Percentiles rank a stretch among this genome's conserved stretches.
phyloP scores from a whole-genome alignment of 2,888 invertebrate genomes.

The Emesis russula region DNA sequence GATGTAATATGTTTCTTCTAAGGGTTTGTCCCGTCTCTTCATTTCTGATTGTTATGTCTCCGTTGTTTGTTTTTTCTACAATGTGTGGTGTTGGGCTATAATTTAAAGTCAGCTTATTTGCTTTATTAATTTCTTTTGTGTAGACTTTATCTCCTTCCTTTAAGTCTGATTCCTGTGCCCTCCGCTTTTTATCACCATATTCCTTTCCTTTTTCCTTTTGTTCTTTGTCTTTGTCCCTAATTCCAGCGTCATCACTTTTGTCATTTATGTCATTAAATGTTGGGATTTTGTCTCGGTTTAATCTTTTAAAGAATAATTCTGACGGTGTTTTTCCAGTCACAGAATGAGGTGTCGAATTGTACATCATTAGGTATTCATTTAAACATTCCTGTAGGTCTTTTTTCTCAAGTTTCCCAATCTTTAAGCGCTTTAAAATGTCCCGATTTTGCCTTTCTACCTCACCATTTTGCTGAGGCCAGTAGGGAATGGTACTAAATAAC shows the following conservation, averaged over 20 bases:
- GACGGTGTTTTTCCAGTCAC: no score
- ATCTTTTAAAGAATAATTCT: no score
- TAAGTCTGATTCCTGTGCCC: not conserved
- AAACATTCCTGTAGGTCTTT: no score
- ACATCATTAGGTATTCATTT: no score
- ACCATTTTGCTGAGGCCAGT: no score
- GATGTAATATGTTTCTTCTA: slow-evolving; percentile 46
- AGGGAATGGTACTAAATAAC: no score
- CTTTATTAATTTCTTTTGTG: not conserved
- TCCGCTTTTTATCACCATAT: not conserved
- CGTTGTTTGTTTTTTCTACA: slow-evolving; percentile 13
- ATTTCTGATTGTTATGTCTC: slow-evolving; percentile 44
- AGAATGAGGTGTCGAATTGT: no score
- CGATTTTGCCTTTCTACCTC: no score
- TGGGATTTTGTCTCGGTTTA: slow-evolving; percentile 65
- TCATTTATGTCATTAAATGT: not conserved
- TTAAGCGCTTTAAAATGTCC: no score
- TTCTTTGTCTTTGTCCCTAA: slow-evolving; percentile 27
- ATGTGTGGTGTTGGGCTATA: slow-evolving; percentile 19
- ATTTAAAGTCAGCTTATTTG: not conserved
- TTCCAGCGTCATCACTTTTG: not conserved
- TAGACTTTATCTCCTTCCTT: slow-evolving; percentile 14
- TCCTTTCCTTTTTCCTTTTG: slow-evolving; percentile 18
- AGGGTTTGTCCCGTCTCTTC: slow-evolving; percentile 54
- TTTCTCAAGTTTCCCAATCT: no score